These are phyloP conservation scores for Paralichthys olivaceus DNA, from an alignment of 2,113 vertebrate species.

Conservation along the genomic window DNA sequence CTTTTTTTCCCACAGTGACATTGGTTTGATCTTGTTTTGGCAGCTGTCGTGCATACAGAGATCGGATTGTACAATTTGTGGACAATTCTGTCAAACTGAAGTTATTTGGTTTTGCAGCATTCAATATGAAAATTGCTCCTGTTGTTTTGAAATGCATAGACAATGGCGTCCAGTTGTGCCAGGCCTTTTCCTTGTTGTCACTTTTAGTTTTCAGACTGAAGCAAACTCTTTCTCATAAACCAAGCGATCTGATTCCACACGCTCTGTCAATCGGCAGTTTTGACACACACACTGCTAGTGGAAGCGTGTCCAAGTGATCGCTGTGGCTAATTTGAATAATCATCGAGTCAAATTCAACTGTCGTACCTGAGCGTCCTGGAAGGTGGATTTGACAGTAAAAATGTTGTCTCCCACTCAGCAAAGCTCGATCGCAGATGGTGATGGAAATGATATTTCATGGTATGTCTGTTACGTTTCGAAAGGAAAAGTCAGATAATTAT, in stretches of 20 bases:
- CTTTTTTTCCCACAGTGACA: constrained; percentile 40
- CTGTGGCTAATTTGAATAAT: constrained; percentile 72
- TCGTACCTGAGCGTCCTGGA: constrained; percentile 62
- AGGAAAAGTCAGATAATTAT: constrained; percentile 73
- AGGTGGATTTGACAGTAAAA: constrained; percentile 68
- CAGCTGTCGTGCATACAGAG: constrained; percentile 14
- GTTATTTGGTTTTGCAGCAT: not conserved
- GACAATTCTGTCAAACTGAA: not conserved
- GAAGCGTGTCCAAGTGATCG: constrained; percentile 56
- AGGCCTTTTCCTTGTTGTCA: constrained; percentile 29
- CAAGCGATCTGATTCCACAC: constrained; percentile 55
- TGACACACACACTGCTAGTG: constrained; percentile 37
- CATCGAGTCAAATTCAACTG: constrained; percentile 71
- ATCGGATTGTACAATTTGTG: not conserved
- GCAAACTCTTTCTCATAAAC: constrained; percentile 43
- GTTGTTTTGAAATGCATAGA: constrained; percentile 19
- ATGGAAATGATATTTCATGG: constrained; percentile 76
- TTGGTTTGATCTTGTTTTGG: constrained; percentile 34
- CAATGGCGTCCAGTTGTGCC: constrained; percentile 3
- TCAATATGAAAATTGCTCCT: not conserved
- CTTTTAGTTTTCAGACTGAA: constrained; percentile 31
- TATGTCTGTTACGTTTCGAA: constrained; percentile 71
- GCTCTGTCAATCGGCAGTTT: constrained; percentile 31
- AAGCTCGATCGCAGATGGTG: constrained; percentile 62
- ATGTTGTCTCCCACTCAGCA: constrained; percentile 59